phyloP scores from a whole-genome alignment of 1,140 invertebrate species.

The Drosophila prosaltans region DNA sequence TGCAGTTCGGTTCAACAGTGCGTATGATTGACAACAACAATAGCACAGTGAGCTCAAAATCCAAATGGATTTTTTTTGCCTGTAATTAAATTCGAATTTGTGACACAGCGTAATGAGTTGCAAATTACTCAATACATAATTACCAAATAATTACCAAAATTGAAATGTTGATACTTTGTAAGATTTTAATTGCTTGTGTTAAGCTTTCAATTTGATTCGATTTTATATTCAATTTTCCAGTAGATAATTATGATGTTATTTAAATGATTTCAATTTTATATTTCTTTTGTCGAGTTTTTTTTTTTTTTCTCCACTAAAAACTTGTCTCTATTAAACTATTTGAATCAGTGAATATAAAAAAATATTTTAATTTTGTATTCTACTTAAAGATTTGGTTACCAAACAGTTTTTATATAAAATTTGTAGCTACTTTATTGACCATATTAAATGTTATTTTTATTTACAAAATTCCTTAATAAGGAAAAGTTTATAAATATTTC shows the following conservation, averaged over 20 bases:
- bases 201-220: too few relatives aligned
- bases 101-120: background rate
- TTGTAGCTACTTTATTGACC: too few relatives aligned
- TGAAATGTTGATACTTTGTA: background rate
- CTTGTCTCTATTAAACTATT: too few relatives aligned
- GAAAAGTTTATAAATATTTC: background rate
- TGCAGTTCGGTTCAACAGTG: slow-evolving; percentile 56
- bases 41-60: background rate
- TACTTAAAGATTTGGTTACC: too few relatives aligned
- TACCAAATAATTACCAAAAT: background rate
- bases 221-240: too few relatives aligned
- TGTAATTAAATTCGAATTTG: background rate
- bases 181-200: too few relatives aligned
- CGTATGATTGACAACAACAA: slow-evolving; percentile 62
- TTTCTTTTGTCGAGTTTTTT: too few relatives aligned
- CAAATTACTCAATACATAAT: background rate
- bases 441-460: background rate
- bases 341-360: too few relatives aligned
- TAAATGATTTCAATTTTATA: too few relatives aligned
- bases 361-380: background rate
- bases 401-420: too few relatives aligned
- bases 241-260: too few relatives aligned
- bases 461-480: background rate
- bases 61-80: background rate
- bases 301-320: background rate